Percentiles rank a stretch among this genome's conserved stretches.
Evolutionary conservation across 2,113 vertebrate genomes (phyloP).

Genomic region (Ptyas mucosa): DNA sequence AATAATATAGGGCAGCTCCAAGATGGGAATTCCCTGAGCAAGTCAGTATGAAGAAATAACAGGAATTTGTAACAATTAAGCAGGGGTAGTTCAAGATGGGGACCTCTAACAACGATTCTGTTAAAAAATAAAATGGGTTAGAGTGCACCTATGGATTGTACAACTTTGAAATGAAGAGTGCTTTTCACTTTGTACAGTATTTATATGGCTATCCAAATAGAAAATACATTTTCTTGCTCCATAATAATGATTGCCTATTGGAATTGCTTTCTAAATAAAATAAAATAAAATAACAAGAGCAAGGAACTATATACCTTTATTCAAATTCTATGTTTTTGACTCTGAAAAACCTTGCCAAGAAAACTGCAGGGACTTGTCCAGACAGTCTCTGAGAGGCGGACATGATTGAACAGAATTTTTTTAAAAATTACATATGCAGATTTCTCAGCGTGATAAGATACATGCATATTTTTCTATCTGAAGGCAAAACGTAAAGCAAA

Average conservation of each 20-base stretch:
- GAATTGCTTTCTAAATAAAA: background rate
- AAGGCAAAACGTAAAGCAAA: background rate
- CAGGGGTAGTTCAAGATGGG: background rate
- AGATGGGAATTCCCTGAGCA: background rate
- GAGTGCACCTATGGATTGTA: too few relatives aligned
- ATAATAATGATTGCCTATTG: background rate
- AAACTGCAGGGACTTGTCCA: background rate
- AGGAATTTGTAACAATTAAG: background rate
- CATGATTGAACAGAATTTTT: background rate
- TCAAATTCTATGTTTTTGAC: background rate
- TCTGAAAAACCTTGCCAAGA: background rate
- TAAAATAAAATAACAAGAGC: background rate
- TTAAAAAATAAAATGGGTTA: background rate
- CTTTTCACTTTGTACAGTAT: background rate
- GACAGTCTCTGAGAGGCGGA: background rate
- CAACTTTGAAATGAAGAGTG: background rate
- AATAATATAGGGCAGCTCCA: background rate
- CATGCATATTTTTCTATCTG: background rate
- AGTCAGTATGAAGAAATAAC: background rate
- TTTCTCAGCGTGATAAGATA: background rate
- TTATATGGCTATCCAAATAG: background rate
- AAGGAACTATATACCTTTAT: background rate
- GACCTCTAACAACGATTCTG: background rate
- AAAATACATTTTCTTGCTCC: background rate
- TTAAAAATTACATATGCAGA: background rate